Conservation (phyloP, 1,140 invertebrate genomes). For the Nasonia longicornis region DNA sequence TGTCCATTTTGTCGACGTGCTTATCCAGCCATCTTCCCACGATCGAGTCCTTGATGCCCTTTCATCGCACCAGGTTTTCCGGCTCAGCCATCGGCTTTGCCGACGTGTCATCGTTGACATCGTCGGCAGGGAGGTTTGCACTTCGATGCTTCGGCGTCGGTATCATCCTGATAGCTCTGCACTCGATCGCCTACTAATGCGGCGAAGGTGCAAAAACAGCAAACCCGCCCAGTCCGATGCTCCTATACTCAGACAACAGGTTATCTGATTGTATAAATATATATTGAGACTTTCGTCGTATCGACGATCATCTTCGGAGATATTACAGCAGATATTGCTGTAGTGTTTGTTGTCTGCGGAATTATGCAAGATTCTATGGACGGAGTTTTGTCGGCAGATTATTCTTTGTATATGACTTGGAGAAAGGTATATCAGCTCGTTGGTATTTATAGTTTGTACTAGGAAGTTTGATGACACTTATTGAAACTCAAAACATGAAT, state of each 20-base stretch:
- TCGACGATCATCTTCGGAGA: not conserved
- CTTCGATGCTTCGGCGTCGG: not conserved
- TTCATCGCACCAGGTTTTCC: not conserved
- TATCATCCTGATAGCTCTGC: constrained; percentile 21
- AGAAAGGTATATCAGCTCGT: no score
- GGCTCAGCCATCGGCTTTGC: not conserved
- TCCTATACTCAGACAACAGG: no score
- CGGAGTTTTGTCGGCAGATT: no score
- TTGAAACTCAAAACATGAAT: no score
- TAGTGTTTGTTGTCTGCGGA: no score
- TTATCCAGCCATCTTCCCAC: constrained; percentile 68
- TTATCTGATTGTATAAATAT: not conserved
- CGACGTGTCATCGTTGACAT: not conserved
- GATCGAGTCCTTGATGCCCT: constrained; percentile 4
- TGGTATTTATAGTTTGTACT: no score
- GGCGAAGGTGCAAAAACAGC: not conserved
- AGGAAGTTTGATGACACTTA: no score
- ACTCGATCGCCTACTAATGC: not conserved
- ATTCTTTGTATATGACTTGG: no score
- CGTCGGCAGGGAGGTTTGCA: not conserved
- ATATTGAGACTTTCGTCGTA: not conserved
- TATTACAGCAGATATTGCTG: no score
- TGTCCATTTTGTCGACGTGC: constrained; percentile 68
- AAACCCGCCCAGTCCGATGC: not conserved
- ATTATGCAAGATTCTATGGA: no score